Evolutionary conservation across 2,797 vertebrate genomes (phyloP).

Genomic region (Phoxinus dragarum): DNA sequence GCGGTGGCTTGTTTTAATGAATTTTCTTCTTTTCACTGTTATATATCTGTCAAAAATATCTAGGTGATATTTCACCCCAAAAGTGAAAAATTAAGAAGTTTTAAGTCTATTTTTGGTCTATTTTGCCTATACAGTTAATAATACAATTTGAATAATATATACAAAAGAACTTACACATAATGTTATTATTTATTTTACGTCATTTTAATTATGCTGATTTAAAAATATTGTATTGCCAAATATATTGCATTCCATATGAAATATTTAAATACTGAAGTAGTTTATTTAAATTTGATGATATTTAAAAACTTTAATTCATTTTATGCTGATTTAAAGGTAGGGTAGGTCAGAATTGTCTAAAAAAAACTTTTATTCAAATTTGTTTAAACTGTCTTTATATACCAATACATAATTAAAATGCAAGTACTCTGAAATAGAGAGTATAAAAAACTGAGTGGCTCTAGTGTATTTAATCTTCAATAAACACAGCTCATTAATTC

Average conservation of each 20-base stretch:
- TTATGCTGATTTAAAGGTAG: background rate
- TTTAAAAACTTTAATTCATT: background rate
- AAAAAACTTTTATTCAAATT: too few relatives aligned
- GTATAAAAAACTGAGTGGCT: too few relatives aligned
- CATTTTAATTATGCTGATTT: background rate
- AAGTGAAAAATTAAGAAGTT: background rate
- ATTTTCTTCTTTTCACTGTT: background rate
- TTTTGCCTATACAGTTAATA: background rate
- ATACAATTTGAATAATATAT: background rate
- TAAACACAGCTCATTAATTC: too few relatives aligned
- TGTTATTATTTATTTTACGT: background rate
- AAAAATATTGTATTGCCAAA: background rate
- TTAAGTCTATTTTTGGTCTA: background rate
- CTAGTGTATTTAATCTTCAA: too few relatives aligned
- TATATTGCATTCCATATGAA: background rate
- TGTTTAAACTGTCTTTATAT: too few relatives aligned
- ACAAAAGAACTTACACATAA: background rate
- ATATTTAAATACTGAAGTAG: background rate
- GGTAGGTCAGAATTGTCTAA: too few relatives aligned
- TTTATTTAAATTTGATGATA: background rate
- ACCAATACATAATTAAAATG: too few relatives aligned
- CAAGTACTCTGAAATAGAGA: too few relatives aligned
- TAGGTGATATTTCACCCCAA: background rate
- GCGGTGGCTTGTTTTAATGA: rapidly evolving
- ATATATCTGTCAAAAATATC: background rate